Conservation (phyloP, 2,888 invertebrate species). For the Nymphalis c-album region DNA sequence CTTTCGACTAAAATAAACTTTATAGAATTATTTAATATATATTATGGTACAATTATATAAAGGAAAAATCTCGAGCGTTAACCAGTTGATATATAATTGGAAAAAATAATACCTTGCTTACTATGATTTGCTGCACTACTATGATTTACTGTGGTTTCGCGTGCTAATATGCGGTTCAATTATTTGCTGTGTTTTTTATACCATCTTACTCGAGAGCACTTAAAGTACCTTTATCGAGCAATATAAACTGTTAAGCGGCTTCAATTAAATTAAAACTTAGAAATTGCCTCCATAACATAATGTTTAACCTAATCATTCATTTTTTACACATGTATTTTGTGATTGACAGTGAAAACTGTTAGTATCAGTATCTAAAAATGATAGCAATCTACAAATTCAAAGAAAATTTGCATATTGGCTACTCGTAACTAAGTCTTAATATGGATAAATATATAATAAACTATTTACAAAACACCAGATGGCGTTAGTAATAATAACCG, state of each 20-base stretch:
- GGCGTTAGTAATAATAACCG: too few relatives aligned
- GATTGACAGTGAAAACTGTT: too few relatives aligned
- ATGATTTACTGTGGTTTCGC: constrained; percentile 22
- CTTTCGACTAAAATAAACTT: too few relatives aligned
- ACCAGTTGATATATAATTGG: background rate
- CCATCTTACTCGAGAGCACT: background rate
- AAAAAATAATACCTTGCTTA: background rate
- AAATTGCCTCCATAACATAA: background rate
- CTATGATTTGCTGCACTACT: background rate
- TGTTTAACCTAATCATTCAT: background rate
- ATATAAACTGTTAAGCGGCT: background rate
- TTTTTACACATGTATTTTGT: too few relatives aligned
- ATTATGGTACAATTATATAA: background rate
- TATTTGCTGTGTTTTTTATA: background rate
- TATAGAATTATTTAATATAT: too few relatives aligned
- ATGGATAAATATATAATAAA: too few relatives aligned
- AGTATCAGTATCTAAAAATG: too few relatives aligned
- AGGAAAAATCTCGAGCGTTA: background rate
- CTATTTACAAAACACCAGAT: too few relatives aligned
- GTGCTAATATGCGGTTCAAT: constrained; percentile 21
- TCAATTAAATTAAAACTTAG: background rate
- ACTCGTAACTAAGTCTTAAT: too few relatives aligned
- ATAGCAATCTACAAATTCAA: too few relatives aligned
- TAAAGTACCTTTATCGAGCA: background rate
- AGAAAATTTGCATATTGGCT: too few relatives aligned